Evolutionary conservation across 2,113 vertebrate genomes (phyloP).

Genomic region (Rhadina sibilatrix): DNA sequence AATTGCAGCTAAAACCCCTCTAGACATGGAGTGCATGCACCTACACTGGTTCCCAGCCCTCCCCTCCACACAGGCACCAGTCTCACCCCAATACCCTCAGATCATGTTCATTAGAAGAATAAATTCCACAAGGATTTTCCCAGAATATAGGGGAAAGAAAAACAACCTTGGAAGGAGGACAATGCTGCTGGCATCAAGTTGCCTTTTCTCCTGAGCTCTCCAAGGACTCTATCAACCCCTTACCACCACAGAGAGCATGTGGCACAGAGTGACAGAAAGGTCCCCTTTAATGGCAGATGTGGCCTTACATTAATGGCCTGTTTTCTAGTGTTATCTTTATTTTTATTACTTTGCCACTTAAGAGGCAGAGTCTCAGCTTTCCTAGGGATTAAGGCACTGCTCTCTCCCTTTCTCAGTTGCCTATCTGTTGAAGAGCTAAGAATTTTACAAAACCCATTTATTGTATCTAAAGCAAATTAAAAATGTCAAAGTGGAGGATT

Average conservation of each 20-base stretch:
- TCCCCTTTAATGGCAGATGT: background rate
- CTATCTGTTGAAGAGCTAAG: background rate
- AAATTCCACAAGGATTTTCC: background rate
- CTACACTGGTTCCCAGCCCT: background rate
- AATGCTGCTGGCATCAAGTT: background rate
- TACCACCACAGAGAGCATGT: background rate
- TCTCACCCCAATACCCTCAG: background rate
- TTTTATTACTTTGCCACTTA: background rate
- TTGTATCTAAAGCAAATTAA: background rate
- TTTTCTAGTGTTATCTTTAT: background rate
- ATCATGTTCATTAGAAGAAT: conserved; percentile 11
- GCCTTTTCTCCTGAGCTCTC: background rate
- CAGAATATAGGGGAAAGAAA: background rate
- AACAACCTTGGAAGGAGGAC: background rate
- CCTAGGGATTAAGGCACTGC: background rate
- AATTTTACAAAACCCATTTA: background rate
- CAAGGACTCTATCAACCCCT: background rate
- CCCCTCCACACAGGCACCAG: background rate
- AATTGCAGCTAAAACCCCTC: background rate
- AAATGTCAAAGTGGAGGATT: background rate
- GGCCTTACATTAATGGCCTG: background rate
- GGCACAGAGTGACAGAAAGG: background rate
- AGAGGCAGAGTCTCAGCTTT: background rate
- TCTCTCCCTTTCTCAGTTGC: background rate
- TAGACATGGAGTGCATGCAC: fast-evolving